A percentile compares a stretch with the other conserved stretches of the same genome.
phyloP scores from a whole-genome alignment of 2,113 vertebrate species.

The Ageneiosus marmoratus region DNA sequence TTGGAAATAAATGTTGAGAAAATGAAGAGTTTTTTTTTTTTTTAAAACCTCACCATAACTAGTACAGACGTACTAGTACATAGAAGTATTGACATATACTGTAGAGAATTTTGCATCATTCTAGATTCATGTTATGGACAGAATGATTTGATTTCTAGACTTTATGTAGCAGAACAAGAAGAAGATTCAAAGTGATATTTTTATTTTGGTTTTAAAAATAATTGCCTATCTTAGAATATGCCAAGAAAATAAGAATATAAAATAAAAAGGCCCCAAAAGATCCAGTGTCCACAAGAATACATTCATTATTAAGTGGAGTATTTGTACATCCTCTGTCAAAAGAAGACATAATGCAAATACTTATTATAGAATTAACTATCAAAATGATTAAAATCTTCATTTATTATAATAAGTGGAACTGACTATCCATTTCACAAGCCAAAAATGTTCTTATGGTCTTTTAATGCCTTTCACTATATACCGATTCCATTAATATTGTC shows the following conservation, averaged over 20 bases:
- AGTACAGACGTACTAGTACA: too few relatives aligned
- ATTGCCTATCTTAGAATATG: not conserved
- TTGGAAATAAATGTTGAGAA: not conserved
- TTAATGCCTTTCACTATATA: not conserved
- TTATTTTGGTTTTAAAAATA: not conserved
- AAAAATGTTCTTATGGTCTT: not conserved
- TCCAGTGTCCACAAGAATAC: not conserved
- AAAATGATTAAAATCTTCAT: not conserved
- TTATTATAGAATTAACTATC: not conserved
- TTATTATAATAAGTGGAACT: not conserved
- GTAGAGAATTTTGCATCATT: not conserved
- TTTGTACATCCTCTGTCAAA: not conserved
- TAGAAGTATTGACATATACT: too few relatives aligned
- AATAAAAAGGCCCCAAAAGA: not conserved
- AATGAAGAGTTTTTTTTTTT: too few relatives aligned
- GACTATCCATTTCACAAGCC: not conserved
- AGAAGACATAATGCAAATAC: not conserved
- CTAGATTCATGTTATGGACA: not conserved
- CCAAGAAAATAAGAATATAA: not conserved
- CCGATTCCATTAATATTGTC: not conserved
- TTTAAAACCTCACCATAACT: too few relatives aligned
- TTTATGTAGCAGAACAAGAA: not conserved
- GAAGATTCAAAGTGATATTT: not conserved
- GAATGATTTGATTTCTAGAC: not conserved
- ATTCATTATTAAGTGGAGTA: not conserved